phyloP scores from a whole-genome alignment of 2,113 vertebrate species.

The Chaenogobius annularis region DNA sequence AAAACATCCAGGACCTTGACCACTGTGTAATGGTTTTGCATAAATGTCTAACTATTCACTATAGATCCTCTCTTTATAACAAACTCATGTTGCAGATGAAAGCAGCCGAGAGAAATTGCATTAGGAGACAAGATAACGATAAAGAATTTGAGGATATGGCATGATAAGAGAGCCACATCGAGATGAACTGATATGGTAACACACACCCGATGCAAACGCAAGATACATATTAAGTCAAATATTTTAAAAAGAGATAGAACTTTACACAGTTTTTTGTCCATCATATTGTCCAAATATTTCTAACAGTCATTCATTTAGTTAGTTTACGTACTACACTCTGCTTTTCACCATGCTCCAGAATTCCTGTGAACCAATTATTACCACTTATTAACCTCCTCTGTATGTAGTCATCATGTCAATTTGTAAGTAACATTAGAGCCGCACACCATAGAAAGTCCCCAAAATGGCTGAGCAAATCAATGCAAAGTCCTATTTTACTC shows the following conservation, averaged over 20 bases:
- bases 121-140: constrained; percentile 36
- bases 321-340: background rate
- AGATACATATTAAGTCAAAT: constrained; percentile 4
- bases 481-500: background rate
- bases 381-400: background rate
- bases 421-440: background rate
- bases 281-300: background rate
- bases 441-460: too few species aligned
- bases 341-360: background rate
- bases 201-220: background rate
- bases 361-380: background rate
- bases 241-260: background rate
- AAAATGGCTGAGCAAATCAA: background rate
- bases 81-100: constrained; percentile 38
- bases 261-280: background rate
- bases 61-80: constrained; percentile 43
- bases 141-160: constrained; percentile 16
- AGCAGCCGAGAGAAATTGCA: background rate
- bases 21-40: constrained; percentile 33
- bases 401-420: background rate
- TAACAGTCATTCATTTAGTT: background rate
- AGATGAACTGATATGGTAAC: constrained; percentile 6
- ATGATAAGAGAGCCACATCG: background rate
- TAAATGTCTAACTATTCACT: constrained; percentile 42
- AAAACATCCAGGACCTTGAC: constrained; percentile 22